phyloP scores from a whole-genome alignment of 2,888 invertebrate genomes.

The Euclidia mi region DNA sequence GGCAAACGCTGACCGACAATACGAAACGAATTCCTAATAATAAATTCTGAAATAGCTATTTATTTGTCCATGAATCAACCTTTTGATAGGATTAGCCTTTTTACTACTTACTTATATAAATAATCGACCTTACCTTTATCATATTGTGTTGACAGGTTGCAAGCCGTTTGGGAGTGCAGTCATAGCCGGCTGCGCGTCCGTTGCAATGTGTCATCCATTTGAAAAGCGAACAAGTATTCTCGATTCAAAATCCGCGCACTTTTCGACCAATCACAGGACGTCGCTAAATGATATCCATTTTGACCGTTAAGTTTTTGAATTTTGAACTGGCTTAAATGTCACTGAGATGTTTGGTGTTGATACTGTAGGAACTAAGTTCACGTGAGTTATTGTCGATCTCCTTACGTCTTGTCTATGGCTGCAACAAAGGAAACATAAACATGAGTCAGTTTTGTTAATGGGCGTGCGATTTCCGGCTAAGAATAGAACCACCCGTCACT shows the following conservation, averaged over 20 bases:
- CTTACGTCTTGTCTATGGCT: constrained; percentile 20
- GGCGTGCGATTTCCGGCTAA: constrained; percentile 20
- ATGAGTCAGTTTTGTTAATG: constrained; percentile 18
- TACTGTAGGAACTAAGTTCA: constrained; percentile 13
- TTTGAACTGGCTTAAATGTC: constrained; percentile 4
- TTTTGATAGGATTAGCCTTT: too few relatives aligned
- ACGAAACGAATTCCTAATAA: too few relatives aligned
- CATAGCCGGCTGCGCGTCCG: constrained; percentile 69
- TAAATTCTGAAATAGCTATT: too few relatives aligned
- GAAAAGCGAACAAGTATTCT: constrained; percentile 51
- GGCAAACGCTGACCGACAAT: too few relatives aligned
- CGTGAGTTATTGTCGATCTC: constrained; percentile 2
- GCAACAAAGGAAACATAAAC: constrained; percentile 33
- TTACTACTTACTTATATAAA: too few relatives aligned
- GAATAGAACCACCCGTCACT: constrained; percentile 14
- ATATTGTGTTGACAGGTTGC: constrained; percentile 74
- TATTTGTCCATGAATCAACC: too few relatives aligned
- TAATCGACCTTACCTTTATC: constrained; percentile 72
- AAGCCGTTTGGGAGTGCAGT: constrained; percentile 57
- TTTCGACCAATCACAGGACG: constrained; percentile 48
- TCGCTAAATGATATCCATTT: constrained; percentile 52
- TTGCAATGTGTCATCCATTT: constrained; percentile 59
- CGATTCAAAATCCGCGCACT: constrained; percentile 50
- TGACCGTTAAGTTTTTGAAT: constrained; percentile 38
- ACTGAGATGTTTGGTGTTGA: constrained; percentile 14